Evolutionary conservation across 2,888 invertebrate genomes (phyloP), one percentile per base, ranked within the genome.

Genomic region (Spisula solida): DNA sequence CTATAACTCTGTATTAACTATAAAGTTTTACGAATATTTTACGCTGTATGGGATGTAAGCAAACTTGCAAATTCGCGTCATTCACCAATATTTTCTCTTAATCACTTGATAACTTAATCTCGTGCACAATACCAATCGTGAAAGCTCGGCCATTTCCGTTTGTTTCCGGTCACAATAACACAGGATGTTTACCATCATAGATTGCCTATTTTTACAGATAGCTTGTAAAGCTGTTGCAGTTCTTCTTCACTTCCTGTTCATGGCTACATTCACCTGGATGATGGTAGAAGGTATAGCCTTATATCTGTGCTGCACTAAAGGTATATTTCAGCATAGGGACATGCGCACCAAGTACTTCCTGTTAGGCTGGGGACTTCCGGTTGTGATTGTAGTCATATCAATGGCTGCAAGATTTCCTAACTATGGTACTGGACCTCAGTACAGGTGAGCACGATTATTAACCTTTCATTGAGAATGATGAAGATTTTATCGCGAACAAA

Each of bases 261-360:
- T 94, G 93, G 89, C 94, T 0, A 90, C 94, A 2, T 94, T 94
- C 83, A 86, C 94, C 1, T 95, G 95, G 95, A 95, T 95, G 95
- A 82, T 94, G 92, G 92, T 94, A 20, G 95, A 95, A 79, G 95
- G 95, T 2, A 80, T 94, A 34, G 93, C 93, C 1, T 91, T 94
- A 47, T 94, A 94, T 79, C 90, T 94, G 4, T 92, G 92, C 88
- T 94, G 94, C 82, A 93, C 93, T 0, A 92, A 93, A 29, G 93
- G 93, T 14, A 88, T 94, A 25, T 89, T 93, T 82, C 91, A 91
- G 41, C 91, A 92, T 48, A 88, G 92, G 0, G 93, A 94, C 89
- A 93, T 92, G 92, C 92, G 93, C 60, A 48, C 91, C 25, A 93
- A 92, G 87, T 94, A 93, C 87, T 90, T 92, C 70, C 86, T 93